phyloP scores from a whole-genome alignment of 2,888 invertebrate species.

The Drosophila paramelanica region DNA sequence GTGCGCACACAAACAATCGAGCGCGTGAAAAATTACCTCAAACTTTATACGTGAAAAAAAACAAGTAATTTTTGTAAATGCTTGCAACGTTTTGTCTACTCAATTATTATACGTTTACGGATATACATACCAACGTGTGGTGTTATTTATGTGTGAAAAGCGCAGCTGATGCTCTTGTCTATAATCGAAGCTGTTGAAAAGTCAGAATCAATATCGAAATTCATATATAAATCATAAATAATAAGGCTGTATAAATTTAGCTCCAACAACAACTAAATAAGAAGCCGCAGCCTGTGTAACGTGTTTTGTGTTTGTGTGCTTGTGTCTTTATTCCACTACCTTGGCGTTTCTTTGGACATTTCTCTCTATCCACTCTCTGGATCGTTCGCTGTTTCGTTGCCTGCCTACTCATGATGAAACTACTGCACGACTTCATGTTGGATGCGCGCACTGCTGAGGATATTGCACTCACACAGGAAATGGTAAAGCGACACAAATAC shows the following conservation, averaged over 20 bases:
- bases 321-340: constrained; percentile 17
- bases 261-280: constrained; percentile 28
- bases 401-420: constrained; percentile 83
- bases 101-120: constrained; percentile 7
- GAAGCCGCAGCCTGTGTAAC: constrained; percentile 48
- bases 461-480: constrained; percentile 83
- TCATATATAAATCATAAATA: constrained; percentile 64
- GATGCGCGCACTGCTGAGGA: constrained; percentile 85
- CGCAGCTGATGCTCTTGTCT: constrained; percentile 46
- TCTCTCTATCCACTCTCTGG: constrained; percentile 37
- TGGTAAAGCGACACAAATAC: constrained; percentile 75
- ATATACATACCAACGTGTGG: background rate
- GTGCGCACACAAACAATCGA: constrained; percentile 48
- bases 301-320: constrained; percentile 43
- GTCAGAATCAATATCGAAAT: constrained; percentile 64
- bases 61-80: constrained; percentile 36
- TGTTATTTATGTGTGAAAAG: constrained; percentile 34
- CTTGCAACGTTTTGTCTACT: constrained; percentile 17
- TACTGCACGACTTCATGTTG: constrained; percentile 85
- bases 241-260: constrained; percentile 43
- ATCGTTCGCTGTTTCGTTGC: constrained; percentile 34
- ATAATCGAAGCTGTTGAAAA: constrained; percentile 48
- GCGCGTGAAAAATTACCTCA: constrained; percentile 36
- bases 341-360: constrained; percentile 24
- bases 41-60: constrained; percentile 28